Evolutionary conservation across 1,140 invertebrate species (phyloP).

Genomic region (Ceratoteleas bidentatus): DNA sequence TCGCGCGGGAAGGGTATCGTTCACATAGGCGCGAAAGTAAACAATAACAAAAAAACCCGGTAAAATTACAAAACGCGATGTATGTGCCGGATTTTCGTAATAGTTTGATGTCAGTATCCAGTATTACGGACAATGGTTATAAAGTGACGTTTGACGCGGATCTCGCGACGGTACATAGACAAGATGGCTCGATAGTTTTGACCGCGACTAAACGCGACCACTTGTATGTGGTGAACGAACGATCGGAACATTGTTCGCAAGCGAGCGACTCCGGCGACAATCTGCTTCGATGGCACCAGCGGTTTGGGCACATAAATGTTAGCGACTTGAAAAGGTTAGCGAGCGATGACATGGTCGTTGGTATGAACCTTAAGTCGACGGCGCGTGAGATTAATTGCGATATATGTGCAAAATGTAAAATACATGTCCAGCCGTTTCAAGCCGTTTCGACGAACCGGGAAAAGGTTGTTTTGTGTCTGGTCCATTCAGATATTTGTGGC

Average conservation of each 20-base stretch:
- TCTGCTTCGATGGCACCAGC: slow-evolving; percentile 46
- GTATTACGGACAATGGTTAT: slow-evolving; percentile 42
- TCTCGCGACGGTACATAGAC: slow-evolving; percentile 12
- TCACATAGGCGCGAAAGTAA: slow-evolving; percentile 16
- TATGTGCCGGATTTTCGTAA: slow-evolving; percentile 52
- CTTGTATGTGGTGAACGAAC: slow-evolving; percentile 45
- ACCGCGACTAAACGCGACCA: slow-evolving; percentile 31
- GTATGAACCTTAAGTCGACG: slow-evolving; percentile 19
- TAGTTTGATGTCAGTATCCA: slow-evolving; percentile 51
- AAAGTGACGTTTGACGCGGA: slow-evolving; percentile 43
- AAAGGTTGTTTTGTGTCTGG: slow-evolving; percentile 17
- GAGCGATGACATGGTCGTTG: slow-evolving; percentile 13
- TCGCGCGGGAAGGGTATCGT: slow-evolving; percentile 37
- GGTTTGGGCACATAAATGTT: slow-evolving; percentile 35
- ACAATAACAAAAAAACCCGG: neutral
- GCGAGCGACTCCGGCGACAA: too few relatives aligned
- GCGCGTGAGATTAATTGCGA: slow-evolving; percentile 19
- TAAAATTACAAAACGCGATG: slow-evolving; percentile 53
- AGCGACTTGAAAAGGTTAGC: slow-evolving; percentile 13
- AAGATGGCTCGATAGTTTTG: slow-evolving; percentile 19
- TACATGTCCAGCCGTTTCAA: slow-evolving; percentile 20
- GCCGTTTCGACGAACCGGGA: slow-evolving; percentile 9
- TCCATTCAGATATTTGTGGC: slow-evolving; percentile 63
- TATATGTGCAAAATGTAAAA: slow-evolving; percentile 33
- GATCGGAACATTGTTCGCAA: too few relatives aligned